Base-by-base conservation (phyloP, 2,113 vertebrate species). In the Origma solitaria region DNA sequence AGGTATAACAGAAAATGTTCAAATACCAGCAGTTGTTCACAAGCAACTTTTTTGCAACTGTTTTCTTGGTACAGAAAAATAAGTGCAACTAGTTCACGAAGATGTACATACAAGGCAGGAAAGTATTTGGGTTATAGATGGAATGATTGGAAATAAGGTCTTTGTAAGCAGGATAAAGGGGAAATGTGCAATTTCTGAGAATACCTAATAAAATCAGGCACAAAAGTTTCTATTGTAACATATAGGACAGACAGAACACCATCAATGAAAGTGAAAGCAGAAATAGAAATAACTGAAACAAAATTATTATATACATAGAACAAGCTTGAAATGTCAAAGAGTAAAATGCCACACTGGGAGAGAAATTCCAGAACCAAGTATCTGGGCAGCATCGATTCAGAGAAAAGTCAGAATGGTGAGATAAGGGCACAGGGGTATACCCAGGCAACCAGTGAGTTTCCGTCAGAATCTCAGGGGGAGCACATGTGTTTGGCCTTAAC, bases 211-310 rank as follows among this genome's bases (percentile, higher is more conserved):
- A 86, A 88, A 72, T 4, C 31, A 85, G 30, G 25, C 58, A 53
- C n/a, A 50, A 64, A 38, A 38, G 20, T 4, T 60, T 85, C 8
- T 35, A 35, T 50, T 66, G 24, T 64, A 64, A 56, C 2, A 3
- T 47, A 22, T 1, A n/a, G 50, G 85, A 15, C 42, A 78, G 44
- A 25, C 24, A 69, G 64, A 90, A 47, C 5, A 8, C 11, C 6
- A 42, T 37, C 51, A 80, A 79, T 35, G 80, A 95, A 92, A 94
- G 49, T 20, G 71, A 92, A 95, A 94, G 80, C 86, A 95, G 93
- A 90, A 94, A 64, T 8, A 76, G 53, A 85, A 76, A 42, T 68
- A 93, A 68, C 57, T 21, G 47, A 86, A 90, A 68, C 38, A 71
- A 75, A 79, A 64, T 70, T 71, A 23, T 65, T 80, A 33, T 51